Conservation (phyloP, 2,888 invertebrate genomes). For the Podotricha telesiphe region DNA sequence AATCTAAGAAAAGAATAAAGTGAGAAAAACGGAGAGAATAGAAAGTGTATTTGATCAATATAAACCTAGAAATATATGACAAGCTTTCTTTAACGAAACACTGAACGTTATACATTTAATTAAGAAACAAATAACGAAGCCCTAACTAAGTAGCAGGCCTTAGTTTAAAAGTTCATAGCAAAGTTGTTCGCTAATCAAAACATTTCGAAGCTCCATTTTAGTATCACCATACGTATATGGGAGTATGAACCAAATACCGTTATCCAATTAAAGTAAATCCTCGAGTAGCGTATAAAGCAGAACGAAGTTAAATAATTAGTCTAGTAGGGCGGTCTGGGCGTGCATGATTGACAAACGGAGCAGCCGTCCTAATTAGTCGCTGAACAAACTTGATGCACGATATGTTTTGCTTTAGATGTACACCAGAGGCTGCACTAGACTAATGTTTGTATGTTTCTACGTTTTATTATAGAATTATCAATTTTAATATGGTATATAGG, state of each 20-base stretch:
- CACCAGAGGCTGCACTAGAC: not conserved
- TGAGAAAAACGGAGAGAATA: too few relatives aligned
- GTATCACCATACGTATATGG: slow-evolving; percentile 42
- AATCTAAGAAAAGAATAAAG: too few relatives aligned
- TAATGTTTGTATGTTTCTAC: too few relatives aligned
- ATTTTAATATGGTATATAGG: too few relatives aligned
- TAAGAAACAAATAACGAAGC: not conserved
- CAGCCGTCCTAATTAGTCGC: slow-evolving; percentile 71
- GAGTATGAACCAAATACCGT: slow-evolving; percentile 47
- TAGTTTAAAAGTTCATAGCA: slow-evolving; percentile 6
- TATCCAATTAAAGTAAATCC: slow-evolving; percentile 59
- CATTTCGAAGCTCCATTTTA: slow-evolving; percentile 29
- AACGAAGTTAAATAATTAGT: slow-evolving; percentile 63
- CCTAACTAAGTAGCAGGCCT: not conserved
- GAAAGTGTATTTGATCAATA: too few relatives aligned
- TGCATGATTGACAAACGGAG: slow-evolving; percentile 73
- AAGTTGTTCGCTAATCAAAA: slow-evolving; percentile 16
- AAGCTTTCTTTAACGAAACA: too few relatives aligned
- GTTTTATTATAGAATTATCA: too few relatives aligned
- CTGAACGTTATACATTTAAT: slow-evolving; percentile 1
- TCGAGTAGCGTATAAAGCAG: slow-evolving; percentile 52
- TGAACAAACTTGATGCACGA: slow-evolving; percentile 62
- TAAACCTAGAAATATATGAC: too few relatives aligned
- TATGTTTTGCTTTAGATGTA: not conserved
- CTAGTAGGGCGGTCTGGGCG: slow-evolving; percentile 49